Conservation (phyloP, 2,797 vertebrate species). For the Sebastes nivosus region DNA sequence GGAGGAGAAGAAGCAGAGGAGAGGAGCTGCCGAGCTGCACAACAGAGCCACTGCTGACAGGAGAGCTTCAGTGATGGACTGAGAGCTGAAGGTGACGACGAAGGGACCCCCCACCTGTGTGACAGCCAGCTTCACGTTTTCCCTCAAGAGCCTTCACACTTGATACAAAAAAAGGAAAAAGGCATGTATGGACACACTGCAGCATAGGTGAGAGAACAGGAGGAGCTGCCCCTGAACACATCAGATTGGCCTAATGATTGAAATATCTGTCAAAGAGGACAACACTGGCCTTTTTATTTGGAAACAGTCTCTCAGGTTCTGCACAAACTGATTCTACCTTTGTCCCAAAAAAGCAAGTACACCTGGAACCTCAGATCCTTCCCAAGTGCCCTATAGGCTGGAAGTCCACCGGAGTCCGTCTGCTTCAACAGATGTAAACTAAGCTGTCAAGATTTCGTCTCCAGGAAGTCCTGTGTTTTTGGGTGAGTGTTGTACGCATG, state of each 20-base stretch:
- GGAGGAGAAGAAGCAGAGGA: conserved; percentile 59
- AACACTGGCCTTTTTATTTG: conserved; percentile 47
- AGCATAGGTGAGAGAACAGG: conserved; percentile 44
- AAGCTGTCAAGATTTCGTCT: conserved; percentile 63
- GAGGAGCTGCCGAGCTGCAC: conserved; percentile 59
- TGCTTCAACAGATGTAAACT: conserved; percentile 66
- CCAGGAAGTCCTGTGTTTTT: conserved; percentile 65
- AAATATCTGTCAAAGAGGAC: conserved; percentile 47
- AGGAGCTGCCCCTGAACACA: conserved; percentile 32
- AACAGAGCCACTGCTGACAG: conserved; percentile 48
- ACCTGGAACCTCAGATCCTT: conserved; percentile 60
- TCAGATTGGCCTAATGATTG: conserved; percentile 54
- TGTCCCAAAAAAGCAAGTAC: conserved; percentile 49
- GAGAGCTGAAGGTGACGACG: conserved; percentile 64
- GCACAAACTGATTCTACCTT: conserved; percentile 72
- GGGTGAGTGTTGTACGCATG: conserved; percentile 64
- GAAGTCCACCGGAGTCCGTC: conserved; percentile 45
- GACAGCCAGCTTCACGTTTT: conserved; percentile 28
- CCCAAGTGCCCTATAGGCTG: conserved; percentile 63
- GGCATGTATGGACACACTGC: conserved; percentile 53
- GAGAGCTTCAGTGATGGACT: conserved; percentile 70
- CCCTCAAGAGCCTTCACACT: conserved; percentile 24
- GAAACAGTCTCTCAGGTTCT: conserved; percentile 70
- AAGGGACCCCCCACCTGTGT: conserved; percentile 15
- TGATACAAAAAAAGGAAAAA: not conserved